A percentile compares a stretch with the other conserved stretches of the same genome.
phyloP scores from a whole-genome alignment of 2,888 invertebrate genomes.

The Drosophila crucigera region DNA sequence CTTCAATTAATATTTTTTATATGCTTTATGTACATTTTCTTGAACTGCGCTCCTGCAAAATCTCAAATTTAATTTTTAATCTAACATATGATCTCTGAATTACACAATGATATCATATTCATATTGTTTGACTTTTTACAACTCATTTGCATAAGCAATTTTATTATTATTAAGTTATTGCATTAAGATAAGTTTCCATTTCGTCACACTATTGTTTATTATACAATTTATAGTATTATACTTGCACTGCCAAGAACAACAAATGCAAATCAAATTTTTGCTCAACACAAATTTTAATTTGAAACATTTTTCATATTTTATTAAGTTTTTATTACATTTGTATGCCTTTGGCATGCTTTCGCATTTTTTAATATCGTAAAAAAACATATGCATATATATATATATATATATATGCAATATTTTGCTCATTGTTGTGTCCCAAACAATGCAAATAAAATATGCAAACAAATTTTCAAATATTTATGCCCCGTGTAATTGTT shows the following conservation, averaged over 20 bases:
- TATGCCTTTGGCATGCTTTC: slow-evolving; percentile 31
- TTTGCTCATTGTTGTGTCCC: slow-evolving; percentile 21
- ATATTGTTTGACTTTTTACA: not conserved
- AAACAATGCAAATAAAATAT: slow-evolving; percentile 29
- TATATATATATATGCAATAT: not conserved
- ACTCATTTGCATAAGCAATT: not conserved
- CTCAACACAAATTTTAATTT: slow-evolving; percentile 25
- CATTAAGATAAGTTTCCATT: not conserved
- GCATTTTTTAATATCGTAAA: slow-evolving; percentile 33
- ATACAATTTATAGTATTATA: slow-evolving; percentile 25
- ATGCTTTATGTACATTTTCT: not conserved
- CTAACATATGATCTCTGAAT: not conserved
- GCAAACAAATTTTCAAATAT: slow-evolving; percentile 42
- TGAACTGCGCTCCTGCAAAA: not conserved
- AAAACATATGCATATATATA: slow-evolving; percentile 6
- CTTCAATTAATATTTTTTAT: not conserved
- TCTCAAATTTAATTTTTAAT: not conserved
- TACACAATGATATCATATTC: not conserved
- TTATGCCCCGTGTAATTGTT: slow-evolving; percentile 32
- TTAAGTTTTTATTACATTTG: slow-evolving; percentile 50
- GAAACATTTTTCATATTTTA: slow-evolving; percentile 23
- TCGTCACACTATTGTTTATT: slow-evolving; percentile 2
- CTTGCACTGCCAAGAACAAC: slow-evolving; percentile 19
- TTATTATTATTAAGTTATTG: not conserved
- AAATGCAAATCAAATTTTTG: slow-evolving; percentile 26